A percentile compares a stretch with the other conserved stretches of the same genome.
phyloP scores from a whole-genome alignment of 2,113 vertebrate genomes.

The Centropus bengalensis region DNA sequence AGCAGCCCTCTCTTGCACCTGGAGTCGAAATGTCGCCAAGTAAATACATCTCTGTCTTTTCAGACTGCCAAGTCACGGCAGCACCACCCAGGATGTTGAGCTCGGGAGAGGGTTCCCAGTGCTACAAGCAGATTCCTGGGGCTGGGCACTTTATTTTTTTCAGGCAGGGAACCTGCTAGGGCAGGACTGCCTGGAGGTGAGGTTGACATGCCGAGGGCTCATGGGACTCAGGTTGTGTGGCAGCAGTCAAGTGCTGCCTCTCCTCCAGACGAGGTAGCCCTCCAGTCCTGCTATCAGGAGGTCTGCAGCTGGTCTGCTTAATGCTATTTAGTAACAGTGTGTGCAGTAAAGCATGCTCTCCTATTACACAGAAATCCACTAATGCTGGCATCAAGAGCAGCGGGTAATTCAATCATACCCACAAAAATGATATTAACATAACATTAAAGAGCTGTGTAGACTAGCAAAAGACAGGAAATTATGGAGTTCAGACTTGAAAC shows the following conservation, averaged over 20 bases:
- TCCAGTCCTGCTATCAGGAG: neutral
- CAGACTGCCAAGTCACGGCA: neutral
- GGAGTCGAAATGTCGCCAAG: neutral
- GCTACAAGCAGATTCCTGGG: neutral
- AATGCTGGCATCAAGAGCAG: neutral
- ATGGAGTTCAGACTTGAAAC: constrained; percentile 47
- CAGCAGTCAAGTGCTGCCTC: constrained; percentile 28
- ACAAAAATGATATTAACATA: constrained; percentile 55
- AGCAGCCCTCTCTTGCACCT: neutral
- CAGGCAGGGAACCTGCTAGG: neutral
- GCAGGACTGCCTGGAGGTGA: neutral
- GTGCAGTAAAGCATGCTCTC: neutral
- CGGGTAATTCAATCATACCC: constrained; percentile 26
- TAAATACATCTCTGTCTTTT: neutral
- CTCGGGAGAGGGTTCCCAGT: neutral
- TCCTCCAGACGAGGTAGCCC: neutral
- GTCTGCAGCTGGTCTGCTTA: neutral
- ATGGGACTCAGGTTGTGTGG: neutral
- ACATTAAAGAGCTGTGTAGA: constrained; percentile 42
- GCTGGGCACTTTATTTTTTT: neutral
- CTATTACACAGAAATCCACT: constrained; percentile 19
- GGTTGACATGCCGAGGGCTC: neutral
- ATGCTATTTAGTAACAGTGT: neutral
- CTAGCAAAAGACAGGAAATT: constrained; percentile 61
- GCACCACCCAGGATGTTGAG: rapidly evolving